phyloP scores from a whole-genome alignment of 37 sponge, comb jelly and placozoan genomes.

The Hormiphora californensis region DNA sequence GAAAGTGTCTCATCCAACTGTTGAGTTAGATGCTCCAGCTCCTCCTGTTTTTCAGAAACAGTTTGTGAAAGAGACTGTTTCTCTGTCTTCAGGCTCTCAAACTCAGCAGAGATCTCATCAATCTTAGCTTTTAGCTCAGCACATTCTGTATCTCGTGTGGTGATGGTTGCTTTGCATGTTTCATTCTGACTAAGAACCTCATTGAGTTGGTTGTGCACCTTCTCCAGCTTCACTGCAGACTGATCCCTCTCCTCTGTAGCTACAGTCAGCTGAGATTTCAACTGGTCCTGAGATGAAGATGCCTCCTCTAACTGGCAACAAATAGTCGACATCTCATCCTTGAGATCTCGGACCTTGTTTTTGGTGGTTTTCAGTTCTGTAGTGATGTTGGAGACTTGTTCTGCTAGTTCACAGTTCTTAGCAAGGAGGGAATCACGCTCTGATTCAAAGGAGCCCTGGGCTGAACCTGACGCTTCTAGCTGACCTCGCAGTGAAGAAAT shows the following conservation, averaged over 20 bases:
- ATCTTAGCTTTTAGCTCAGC: background rate
- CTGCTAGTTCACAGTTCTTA: too few relatives aligned
- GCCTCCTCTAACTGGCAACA: conserved; percentile 24
- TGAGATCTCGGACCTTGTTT: too few relatives aligned
- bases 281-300: background rate
- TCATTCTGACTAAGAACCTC: background rate
- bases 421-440: too few relatives aligned
- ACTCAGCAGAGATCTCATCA: background rate
- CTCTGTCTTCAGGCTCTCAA: conserved; percentile 9
- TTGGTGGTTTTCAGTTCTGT: too few relatives aligned
- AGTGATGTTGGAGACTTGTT: too few relatives aligned
- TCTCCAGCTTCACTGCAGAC: background rate
- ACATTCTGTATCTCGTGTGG: background rate
- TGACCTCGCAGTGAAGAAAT: background rate
- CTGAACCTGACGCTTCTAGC: background rate
- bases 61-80: background rate
- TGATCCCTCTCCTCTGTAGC: background rate
- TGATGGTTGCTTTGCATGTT: background rate
- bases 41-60: background rate
- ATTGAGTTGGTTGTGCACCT: conserved; percentile 11
- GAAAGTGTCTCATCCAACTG: too few relatives aligned
- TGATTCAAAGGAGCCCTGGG: background rate
- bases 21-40: too few relatives aligned
- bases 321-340: too few relatives aligned
- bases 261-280: background rate